Conservation (phyloP, 2,888 invertebrate genomes). For the Apodemia zela region DNA sequence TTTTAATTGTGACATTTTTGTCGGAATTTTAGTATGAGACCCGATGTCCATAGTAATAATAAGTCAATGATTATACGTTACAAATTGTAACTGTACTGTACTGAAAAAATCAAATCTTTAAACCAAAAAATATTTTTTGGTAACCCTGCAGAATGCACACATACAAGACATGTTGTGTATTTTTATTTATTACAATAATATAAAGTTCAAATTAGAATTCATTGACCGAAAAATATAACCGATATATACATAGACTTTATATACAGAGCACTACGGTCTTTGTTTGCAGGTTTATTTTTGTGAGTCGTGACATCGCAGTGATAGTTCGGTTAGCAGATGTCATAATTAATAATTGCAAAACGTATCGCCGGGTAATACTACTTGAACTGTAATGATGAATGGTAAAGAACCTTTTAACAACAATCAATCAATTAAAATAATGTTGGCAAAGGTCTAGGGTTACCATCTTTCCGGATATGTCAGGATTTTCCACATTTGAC, state of each 20-base stretch:
- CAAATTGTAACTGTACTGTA: too few species aligned
- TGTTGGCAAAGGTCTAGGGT: not conserved
- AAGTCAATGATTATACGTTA: too few species aligned
- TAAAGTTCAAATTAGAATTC: slow-evolving; percentile 14
- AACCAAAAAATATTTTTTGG: not conserved
- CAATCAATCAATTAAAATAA: not conserved
- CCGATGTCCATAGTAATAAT: too few species aligned
- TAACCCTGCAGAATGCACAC: not conserved
- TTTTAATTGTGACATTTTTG: too few species aligned
- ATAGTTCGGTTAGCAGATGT: slow-evolving; percentile 12
- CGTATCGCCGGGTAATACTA: not conserved
- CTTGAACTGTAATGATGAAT: slow-evolving; percentile 1
- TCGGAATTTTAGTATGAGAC: too few species aligned
- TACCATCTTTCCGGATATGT: not conserved
- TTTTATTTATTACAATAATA: slow-evolving; percentile 8
- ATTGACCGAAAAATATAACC: not conserved
- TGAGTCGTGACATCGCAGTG: slow-evolving; percentile 1
- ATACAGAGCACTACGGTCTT: not conserved
- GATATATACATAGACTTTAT: not conserved
- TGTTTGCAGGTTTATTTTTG: not conserved
- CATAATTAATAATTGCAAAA: slow-evolving; percentile 16
- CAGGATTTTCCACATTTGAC: too few species aligned
- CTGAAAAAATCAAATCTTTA: too few species aligned
- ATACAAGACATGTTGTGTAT: not conserved
- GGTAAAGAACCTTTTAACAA: not conserved